Evolutionary conservation across 2,797 vertebrate genomes (phyloP).

Genomic region (Neosilurus mollespiculum): DNA sequence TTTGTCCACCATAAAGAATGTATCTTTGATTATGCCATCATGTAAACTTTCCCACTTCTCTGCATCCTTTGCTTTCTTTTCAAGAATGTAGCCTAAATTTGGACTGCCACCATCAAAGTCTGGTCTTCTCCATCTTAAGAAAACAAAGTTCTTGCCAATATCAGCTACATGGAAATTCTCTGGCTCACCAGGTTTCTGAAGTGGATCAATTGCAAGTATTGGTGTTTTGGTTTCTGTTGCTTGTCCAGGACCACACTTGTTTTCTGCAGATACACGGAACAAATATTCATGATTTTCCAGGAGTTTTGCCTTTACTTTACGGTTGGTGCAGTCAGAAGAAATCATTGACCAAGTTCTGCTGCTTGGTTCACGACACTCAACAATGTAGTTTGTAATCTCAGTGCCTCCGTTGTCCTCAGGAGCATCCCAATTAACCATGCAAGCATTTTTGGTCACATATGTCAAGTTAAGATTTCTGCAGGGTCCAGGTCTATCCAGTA

Average conservation of each 20-base stretch:
- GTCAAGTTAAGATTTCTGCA: slow-evolving; percentile 88
- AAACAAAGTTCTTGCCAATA: slow-evolving; percentile 90
- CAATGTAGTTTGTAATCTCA: slow-evolving; percentile 98
- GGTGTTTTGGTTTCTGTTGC: slow-evolving; percentile 89
- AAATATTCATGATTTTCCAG: slow-evolving; percentile 93
- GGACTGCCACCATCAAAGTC: slow-evolving; percentile 96
- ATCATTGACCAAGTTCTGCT: slow-evolving; percentile 93
- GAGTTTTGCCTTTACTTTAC: slow-evolving; percentile 89
- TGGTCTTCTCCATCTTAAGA: slow-evolving; percentile 91
- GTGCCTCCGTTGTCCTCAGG: slow-evolving; percentile 95
- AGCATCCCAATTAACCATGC: slow-evolving; percentile 93
- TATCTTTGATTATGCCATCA: slow-evolving; percentile 80
- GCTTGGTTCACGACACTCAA: slow-evolving; percentile 93
- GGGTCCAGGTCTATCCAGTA: slow-evolving; percentile 94
- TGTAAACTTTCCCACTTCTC: slow-evolving; percentile 89
- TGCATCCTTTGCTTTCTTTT: slow-evolving; percentile 86
- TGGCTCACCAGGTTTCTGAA: slow-evolving; percentile 92
- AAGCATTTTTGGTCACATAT: slow-evolving; percentile 88
- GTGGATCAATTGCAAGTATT: slow-evolving; percentile 88
- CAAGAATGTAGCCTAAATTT: slow-evolving; percentile 90
- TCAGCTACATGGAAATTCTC: slow-evolving; percentile 94
- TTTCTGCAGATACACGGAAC: slow-evolving; percentile 95
- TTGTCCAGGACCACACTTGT: slow-evolving; percentile 94
- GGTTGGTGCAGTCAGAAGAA: slow-evolving; percentile 88
- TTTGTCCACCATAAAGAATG: slow-evolving; percentile 90